These are phyloP conservation scores for Vanessa atalanta DNA, from an alignment of 1,140 invertebrate genomes.

Conservation along the genomic window DNA sequence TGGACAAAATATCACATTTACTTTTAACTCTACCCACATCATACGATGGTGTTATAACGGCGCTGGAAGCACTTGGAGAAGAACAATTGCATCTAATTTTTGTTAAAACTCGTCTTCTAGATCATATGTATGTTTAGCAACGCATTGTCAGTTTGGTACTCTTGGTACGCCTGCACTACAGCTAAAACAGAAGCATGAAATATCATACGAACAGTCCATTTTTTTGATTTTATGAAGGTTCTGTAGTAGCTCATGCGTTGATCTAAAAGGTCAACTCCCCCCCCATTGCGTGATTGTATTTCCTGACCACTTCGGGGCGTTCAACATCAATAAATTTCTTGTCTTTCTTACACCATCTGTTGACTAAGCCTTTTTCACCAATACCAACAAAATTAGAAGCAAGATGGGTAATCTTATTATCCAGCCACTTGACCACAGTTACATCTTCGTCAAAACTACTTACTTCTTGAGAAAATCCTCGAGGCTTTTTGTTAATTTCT, in stretches of 20 bases:
- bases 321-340: constrained; percentile 58
- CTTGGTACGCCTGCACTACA: constrained; percentile 45
- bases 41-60: neutral
- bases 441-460: constrained; percentile 52
- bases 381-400: constrained; percentile 73
- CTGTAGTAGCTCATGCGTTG: constrained; percentile 48
- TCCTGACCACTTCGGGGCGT: constrained; percentile 55
- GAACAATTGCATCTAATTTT: neutral
- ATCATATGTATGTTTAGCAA: constrained; percentile 31
- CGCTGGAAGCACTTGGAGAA: neutral
- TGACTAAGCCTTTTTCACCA: constrained; percentile 50
- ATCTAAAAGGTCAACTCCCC: constrained; percentile 59
- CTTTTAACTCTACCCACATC: neutral
- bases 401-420: constrained; percentile 64
- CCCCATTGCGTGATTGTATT: constrained; percentile 40
- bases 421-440: constrained; percentile 66
- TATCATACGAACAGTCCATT: constrained; percentile 49
- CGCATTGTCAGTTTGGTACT: constrained; percentile 45
- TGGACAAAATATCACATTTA: too few species aligned
- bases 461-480: constrained; percentile 64
- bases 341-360: constrained; percentile 56
- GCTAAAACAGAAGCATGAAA: constrained; percentile 52
- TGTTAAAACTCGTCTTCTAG: neutral
- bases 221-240: constrained; percentile 26
- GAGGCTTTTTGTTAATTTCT: constrained; percentile 57